A percentile compares a stretch with the other conserved stretches of the same genome.
phyloP scores from a whole-genome alignment of 2,113 vertebrate species.

The Ptilorrhoa leucosticta region DNA sequence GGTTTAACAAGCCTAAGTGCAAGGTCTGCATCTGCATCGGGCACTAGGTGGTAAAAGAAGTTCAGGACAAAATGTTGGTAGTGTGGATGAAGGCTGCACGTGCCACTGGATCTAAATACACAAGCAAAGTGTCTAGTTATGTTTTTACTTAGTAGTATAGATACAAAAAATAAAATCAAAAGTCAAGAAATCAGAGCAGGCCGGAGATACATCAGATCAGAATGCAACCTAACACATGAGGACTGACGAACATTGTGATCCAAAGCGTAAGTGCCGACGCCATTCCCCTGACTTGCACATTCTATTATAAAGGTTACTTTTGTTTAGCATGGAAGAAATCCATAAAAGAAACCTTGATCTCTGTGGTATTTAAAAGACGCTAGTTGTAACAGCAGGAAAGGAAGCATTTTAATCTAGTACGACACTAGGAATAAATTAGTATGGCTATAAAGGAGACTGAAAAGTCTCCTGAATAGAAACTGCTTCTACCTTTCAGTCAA shows the following conservation, averaged over 20 bases:
- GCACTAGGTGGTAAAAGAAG: neutral
- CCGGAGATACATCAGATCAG: neutral
- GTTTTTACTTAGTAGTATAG: neutral
- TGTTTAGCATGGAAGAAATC: neutral
- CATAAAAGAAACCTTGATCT: neutral
- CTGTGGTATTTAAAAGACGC: neutral
- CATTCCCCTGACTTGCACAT: neutral
- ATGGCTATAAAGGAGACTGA: neutral
- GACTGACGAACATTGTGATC: neutral
- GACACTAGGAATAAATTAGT: neutral
- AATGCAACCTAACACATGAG: neutral
- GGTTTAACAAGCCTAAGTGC: neutral
- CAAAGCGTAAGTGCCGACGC: neutral
- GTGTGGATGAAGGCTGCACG: neutral
- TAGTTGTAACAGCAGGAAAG: neutral
- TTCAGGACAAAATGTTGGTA: neutral
- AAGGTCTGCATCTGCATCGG: rapidly evolving
- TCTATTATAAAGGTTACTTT: neutral
- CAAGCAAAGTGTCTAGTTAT: neutral
- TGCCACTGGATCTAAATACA: neutral
- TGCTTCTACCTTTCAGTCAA: neutral
- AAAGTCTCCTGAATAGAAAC: neutral
- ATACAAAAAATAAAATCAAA: neutral
- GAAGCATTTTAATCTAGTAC: neutral
- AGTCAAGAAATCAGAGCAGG: neutral